These are phyloP conservation scores for Hydrochoerus hydrochaeris DNA, from an alignment of 2,113 vertebrate genomes.

Conservation along the genomic window DNA sequence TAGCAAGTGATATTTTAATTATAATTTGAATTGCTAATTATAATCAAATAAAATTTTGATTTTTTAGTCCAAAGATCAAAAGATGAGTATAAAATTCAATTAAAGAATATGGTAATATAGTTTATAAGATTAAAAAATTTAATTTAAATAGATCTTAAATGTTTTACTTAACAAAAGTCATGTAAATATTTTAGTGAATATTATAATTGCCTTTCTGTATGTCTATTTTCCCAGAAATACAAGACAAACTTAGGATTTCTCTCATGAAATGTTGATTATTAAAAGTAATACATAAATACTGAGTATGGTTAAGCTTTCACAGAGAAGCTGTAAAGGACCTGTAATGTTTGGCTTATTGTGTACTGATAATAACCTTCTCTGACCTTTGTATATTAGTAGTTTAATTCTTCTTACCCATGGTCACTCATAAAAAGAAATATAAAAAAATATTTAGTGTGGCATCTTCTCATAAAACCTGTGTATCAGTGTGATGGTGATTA, in stretches of 20 bases:
- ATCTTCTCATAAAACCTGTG: not conserved
- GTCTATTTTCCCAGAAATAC: not conserved
- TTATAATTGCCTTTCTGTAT: not conserved
- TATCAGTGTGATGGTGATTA: not conserved
- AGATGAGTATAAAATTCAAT: conserved; percentile 41
- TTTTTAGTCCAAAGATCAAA: conserved; percentile 67
- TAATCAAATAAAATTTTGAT: conserved; percentile 68
- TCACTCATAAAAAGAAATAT: not conserved
- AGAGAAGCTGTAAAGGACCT: not conserved
- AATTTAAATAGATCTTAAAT: not conserved
- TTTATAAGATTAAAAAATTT: conserved; percentile 26
- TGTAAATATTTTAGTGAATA: conserved; percentile 10
- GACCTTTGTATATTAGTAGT: not conserved
- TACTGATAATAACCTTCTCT: not conserved
- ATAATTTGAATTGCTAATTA: conserved; percentile 55
- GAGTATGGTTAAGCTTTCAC: not conserved
- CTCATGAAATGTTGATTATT: not conserved
- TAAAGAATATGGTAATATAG: not conserved
- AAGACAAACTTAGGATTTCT: not conserved
- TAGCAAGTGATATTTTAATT: conserved; percentile 40
- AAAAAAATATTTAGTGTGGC: not conserved
- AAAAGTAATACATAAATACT: not conserved
- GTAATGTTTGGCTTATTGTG: not conserved
- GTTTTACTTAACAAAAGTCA: not conserved
- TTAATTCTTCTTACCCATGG: not conserved